phyloP scores from a whole-genome alignment of 1,140 invertebrate genomes.

The Leguminivora glycinivorella region DNA sequence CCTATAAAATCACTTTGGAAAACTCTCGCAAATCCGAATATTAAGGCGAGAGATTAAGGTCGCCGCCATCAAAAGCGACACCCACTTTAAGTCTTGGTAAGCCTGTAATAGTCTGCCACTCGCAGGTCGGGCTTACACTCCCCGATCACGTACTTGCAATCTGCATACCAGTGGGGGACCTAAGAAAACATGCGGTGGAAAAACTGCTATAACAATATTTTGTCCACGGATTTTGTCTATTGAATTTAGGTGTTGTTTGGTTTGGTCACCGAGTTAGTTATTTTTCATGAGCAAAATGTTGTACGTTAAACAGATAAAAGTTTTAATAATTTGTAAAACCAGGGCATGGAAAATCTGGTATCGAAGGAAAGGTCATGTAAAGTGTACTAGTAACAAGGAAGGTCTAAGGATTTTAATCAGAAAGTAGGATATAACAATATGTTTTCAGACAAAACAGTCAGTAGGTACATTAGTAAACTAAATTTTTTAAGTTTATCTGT shows the following conservation, averaged over 20 bases:
- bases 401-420: too few species aligned
- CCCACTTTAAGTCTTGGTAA: constrained; percentile 11
- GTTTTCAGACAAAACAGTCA: too few species aligned
- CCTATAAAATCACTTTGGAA: constrained; percentile 28
- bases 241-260: constrained; percentile 15
- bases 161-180: constrained; percentile 18
- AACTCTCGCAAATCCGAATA: constrained; percentile 22
- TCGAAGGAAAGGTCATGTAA: too few species aligned
- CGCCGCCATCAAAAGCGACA: constrained; percentile 18
- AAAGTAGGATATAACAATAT: too few species aligned
- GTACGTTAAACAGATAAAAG: too few species aligned
- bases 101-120: constrained; percentile 15
- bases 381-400: too few species aligned
- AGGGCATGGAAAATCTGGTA: too few species aligned
- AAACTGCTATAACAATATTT: constrained; percentile 23
- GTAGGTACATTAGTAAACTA: too few species aligned
- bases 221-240: background rate
- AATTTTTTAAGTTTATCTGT: too few species aligned
- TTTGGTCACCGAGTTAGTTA: background rate
- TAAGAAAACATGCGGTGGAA: constrained; percentile 18
- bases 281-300: background rate
- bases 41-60: constrained; percentile 25
- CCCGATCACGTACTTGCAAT: constrained; percentile 25
- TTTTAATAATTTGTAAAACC: too few species aligned
- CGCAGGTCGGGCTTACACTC: constrained; percentile 7